Conservation (phyloP, 2,797 vertebrate species). For the Acanthopagrus latus region DNA sequence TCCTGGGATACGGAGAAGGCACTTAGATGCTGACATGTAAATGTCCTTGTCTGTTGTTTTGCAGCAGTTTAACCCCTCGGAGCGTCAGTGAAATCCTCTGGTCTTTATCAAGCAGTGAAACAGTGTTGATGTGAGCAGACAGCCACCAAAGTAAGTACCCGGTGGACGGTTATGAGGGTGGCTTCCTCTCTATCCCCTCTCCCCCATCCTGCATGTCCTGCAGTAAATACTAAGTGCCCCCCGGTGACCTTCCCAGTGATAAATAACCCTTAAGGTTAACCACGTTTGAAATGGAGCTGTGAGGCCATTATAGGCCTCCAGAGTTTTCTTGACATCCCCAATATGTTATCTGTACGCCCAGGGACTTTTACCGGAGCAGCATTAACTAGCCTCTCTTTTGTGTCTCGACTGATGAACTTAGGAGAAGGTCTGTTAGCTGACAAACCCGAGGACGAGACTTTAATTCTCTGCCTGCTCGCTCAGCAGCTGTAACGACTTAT, state of each 20-base stretch:
- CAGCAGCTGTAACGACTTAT: background rate
- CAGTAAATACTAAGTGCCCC: slow-evolving; percentile 83
- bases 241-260: slow-evolving; percentile 83
- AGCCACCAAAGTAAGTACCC: slow-evolving; percentile 41
- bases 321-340: slow-evolving; percentile 84
- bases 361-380: slow-evolving; percentile 57
- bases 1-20: slow-evolving; percentile 63
- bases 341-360: slow-evolving; percentile 80
- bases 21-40: slow-evolving; percentile 40
- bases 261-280: slow-evolving; percentile 87
- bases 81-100: slow-evolving; percentile 42
- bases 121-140: slow-evolving; percentile 54
- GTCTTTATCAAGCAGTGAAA: slow-evolving; percentile 56
- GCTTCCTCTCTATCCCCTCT: slow-evolving; percentile 62
- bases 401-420: slow-evolving; percentile 59
- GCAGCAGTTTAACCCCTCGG: slow-evolving; percentile 29
- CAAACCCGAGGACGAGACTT: slow-evolving; percentile 28
- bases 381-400: slow-evolving; percentile 65
- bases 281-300: slow-evolving; percentile 86
- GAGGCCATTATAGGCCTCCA: slow-evolving; percentile 81
- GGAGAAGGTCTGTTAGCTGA: slow-evolving; percentile 34
- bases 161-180: slow-evolving; percentile 58
- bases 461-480: slow-evolving; percentile 14
- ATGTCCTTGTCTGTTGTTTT: slow-evolving; percentile 41
- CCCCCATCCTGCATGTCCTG: slow-evolving; percentile 76